A percentile compares a stretch with the other conserved stretches of the same genome.
phyloP scores from a whole-genome alignment of 2,888 invertebrate genomes.

The Eudemis profundana region DNA sequence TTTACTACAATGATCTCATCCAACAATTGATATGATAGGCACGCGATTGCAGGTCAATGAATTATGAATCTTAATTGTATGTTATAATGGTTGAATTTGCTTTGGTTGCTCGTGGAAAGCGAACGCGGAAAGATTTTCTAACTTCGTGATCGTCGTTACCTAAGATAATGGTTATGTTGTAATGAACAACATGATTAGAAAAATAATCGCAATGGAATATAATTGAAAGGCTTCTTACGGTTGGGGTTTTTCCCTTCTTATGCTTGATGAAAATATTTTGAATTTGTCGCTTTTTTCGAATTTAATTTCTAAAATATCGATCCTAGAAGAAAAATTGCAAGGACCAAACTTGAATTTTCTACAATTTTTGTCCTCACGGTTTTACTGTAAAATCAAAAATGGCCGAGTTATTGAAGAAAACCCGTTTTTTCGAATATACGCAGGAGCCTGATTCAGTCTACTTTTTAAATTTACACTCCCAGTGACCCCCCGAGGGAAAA shows the following conservation, averaged over 20 bases:
- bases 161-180: conserved; percentile 32
- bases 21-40: neutral
- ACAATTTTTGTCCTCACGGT: no score
- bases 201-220: conserved; percentile 1
- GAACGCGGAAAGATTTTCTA: conserved; percentile 35
- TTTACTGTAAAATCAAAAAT: no score
- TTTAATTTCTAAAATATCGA: no score
- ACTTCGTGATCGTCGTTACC: conserved; percentile 22
- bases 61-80: conserved; percentile 20
- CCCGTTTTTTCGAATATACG: no score
- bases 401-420: no score
- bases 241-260: neutral
- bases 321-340: no score
- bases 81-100: neutral
- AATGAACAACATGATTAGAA: conserved; percentile 25
- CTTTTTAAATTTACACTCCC: no score
- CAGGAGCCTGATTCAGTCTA: no score
- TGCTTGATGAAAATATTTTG: no score
- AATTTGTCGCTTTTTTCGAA: no score
- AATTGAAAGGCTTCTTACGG: neutral
- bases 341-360: no score
- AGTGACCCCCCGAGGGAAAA: no score
- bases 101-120: neutral
- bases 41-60: neutral
- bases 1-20: neutral